Evolutionary conservation across 2,888 invertebrate genomes (phyloP), one percentile per base, ranked within the genome.

Genomic region (Laspeyria flexula): DNA sequence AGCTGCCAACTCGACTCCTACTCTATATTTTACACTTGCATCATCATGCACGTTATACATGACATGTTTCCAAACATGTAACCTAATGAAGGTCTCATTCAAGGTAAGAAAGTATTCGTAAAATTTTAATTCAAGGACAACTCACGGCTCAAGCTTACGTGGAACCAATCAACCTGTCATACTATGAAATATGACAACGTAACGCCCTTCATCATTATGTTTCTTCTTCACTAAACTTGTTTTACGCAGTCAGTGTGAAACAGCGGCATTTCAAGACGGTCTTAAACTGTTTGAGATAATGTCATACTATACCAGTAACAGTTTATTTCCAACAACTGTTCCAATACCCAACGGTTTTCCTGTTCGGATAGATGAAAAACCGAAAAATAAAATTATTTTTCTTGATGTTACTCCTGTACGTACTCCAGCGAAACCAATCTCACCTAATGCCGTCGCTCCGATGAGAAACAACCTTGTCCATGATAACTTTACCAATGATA

Each of bases 91-190:
- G 79, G 85, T 75, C 73, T 62, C 52, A 46, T 54, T 73, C 79
- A 87, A 89, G 90, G 86, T 87, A 77, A 88, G 82, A 5, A 80
- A 66, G 65, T 79, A 64, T 69, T 56, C 5, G 58, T 88, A 60
- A 86, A 88, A 86, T 43, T 83, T 88, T 86, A 80, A 81, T 65
- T 60, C 80, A 80, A 85, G 80, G 76, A 60, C 82, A 66, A 70
- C 74, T 55, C 73, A 80, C 12, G 27, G 13, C 25, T n/a, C 10
- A 71, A 65, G 79, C 77, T 80, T 77, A 80, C 76, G 73, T 77
- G 60, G 66, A 72, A 55, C 71, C 81, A 88, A 90, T 91, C 81
- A 88, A 83, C 79, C 70, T 88, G 90, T 91, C 91, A 83, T 65
- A 68, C 55, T 73, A 71, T 89, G 86, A 88, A 81, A 84, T 84